Evolutionary conservation across 37 sponge, comb jelly and placozoan genomes (phyloP).

Genomic region (Cliona cf. orientalis): DNA sequence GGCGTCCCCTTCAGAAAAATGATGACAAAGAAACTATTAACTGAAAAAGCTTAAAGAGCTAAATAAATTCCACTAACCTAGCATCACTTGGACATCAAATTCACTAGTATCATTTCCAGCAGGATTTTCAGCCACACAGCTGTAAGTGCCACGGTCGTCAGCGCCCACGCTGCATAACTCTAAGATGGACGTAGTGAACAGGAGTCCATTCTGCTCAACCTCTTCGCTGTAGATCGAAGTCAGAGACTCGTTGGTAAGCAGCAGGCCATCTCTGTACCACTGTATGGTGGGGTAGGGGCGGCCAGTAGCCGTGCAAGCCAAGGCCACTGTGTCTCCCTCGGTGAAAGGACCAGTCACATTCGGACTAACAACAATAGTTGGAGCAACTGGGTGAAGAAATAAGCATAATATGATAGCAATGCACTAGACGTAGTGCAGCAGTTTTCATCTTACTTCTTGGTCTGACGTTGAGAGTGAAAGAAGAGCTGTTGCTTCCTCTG

Average conservation of each 20-base stretch:
- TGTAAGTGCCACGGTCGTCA: neutral
- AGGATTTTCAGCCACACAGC: neutral
- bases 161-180: conserved; percentile 7
- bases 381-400: neutral
- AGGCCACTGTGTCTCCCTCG: conserved; percentile 19
- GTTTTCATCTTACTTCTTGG: no score
- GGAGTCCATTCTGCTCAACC: neutral
- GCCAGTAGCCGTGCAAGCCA: conserved; percentile 16
- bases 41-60: no score
- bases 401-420: no score
- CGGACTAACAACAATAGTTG: conserved; percentile 4
- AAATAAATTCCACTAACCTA: no score
- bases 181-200: conserved; percentile 11
- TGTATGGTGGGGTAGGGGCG: conserved; percentile 7
- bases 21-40: no score
- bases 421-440: neutral
- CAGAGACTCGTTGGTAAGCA: conserved; percentile 4
- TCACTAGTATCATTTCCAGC: neutral
- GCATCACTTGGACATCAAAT: no score
- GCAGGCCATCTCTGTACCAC: conserved; percentile 17
- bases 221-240: conserved; percentile 14
- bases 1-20: no score
- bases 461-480: no score
- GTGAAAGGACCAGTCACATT: neutral
- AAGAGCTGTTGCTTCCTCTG: no score